Percentiles rank a stretch among this genome's conserved stretches.
Evolutionary conservation across 2,113 vertebrate species (phyloP).

Genomic region (Hippocampus mohnikei): DNA sequence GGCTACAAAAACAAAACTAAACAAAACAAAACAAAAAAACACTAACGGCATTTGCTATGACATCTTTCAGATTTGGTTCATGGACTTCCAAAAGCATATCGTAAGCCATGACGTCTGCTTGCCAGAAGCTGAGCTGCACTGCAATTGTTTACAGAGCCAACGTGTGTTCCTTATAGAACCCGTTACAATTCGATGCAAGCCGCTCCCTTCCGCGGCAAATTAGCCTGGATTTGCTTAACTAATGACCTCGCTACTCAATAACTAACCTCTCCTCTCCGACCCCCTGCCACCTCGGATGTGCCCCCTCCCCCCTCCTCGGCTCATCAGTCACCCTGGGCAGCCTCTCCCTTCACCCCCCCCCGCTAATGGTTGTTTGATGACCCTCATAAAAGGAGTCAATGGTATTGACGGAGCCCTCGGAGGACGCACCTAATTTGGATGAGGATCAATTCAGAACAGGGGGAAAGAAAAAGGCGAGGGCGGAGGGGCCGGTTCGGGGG

Average conservation of each 20-base stretch:
- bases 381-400: conserved; percentile 96
- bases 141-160: background rate
- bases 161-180: background rate
- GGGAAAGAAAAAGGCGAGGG: conserved; percentile 67
- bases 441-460: conserved; percentile 85
- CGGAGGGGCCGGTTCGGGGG: conserved; percentile 9
- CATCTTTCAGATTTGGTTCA: background rate
- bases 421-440: conserved; percentile 79
- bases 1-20: too few species aligned
- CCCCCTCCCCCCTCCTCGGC: conserved; percentile 62
- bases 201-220: conserved; percentile 33
- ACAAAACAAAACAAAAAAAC: too few species aligned
- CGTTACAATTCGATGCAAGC: conserved; percentile 6
- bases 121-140: background rate
- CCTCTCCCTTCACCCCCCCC: conserved; percentile 66
- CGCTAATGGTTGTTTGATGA: conserved; percentile 93
- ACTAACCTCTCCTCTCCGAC: conserved; percentile 13
- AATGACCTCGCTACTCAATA: conserved; percentile 63
- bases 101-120: background rate
- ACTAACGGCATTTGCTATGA: too few species aligned
- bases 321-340: conserved; percentile 85
- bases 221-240: conserved; percentile 47
- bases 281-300: conserved; percentile 49
- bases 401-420: conserved; percentile 85
- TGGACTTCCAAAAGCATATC: background rate